Percentiles rank a stretch among this genome's conserved stretches.
These are phyloP conservation scores for Vanessa atalanta DNA, from an alignment of 1,140 invertebrate species.

Conservation along the genomic window DNA sequence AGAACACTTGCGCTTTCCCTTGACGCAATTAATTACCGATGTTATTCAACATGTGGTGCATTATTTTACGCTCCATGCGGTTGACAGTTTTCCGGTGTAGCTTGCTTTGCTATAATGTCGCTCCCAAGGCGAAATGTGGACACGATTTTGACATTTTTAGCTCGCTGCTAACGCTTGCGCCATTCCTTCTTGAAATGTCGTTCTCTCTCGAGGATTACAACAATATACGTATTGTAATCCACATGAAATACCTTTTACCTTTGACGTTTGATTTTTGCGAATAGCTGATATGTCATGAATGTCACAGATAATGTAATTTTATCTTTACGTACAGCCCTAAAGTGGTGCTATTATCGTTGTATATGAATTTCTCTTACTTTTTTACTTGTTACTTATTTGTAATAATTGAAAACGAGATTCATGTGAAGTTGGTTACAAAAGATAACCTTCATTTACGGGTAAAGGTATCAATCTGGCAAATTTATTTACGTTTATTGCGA, in stretches of 20 bases:
- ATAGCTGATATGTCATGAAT: not conserved
- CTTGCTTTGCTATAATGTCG: conserved; percentile 38
- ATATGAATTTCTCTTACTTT: not conserved
- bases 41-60: conserved; percentile 69
- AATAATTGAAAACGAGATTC: not conserved
- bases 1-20: conserved; percentile 73
- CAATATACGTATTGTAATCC: conserved; percentile 31
- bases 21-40: conserved; percentile 61
- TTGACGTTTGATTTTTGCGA: not conserved
- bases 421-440: not conserved
- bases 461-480: not conserved
- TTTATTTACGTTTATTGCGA: not conserved
- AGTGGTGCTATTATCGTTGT: not conserved
- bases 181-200: conserved; percentile 63
- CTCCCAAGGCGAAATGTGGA: conserved; percentile 55
- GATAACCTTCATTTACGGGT: not conserved
- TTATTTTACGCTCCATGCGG: conserved; percentile 61
- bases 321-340: no score
- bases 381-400: no score
- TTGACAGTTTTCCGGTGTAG: conserved; percentile 56
- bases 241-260: conserved; percentile 14
- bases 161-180: conserved; percentile 53
- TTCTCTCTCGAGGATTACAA: conserved; percentile 18
- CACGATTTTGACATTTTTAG: conserved; percentile 78
- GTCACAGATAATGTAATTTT: no score